Conservation (phyloP, 1,140 invertebrate genomes). For the Temnothorax longispinosus region DNA sequence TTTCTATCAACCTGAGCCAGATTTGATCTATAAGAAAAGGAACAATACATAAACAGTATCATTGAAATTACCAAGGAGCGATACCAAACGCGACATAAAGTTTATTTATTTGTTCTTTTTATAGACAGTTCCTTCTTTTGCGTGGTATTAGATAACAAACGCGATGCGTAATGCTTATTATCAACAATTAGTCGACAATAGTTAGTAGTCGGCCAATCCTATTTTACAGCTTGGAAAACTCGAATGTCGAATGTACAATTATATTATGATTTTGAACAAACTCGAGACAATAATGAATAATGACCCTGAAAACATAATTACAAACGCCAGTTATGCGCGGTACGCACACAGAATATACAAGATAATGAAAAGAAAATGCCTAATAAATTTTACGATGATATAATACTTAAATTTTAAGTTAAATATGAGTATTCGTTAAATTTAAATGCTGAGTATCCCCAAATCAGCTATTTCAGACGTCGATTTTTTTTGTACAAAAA, state of each 20-base stretch:
- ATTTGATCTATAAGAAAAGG: background rate
- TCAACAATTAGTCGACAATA: background rate
- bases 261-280: conserved; percentile 17
- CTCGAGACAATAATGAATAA: conserved; percentile 70
- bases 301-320: conserved; percentile 53
- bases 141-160: too few relatives aligned
- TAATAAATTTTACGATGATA: background rate
- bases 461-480: background rate
- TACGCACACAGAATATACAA: conserved; percentile 45
- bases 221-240: conserved; percentile 16
- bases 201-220: background rate
- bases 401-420: background rate
- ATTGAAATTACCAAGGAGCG: background rate
- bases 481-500: background rate
- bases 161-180: background rate
- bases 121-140: background rate
- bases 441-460: background rate
- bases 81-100: background rate
- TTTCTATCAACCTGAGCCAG: background rate
- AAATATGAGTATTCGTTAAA: background rate
- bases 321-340: conserved; percentile 41
- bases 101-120: background rate
- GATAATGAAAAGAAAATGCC: background rate
- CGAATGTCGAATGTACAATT: conserved; percentile 18
- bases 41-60: background rate